Conservation (phyloP, 2,797 vertebrate genomes). For the Pseudochirops cupreus region DNA sequence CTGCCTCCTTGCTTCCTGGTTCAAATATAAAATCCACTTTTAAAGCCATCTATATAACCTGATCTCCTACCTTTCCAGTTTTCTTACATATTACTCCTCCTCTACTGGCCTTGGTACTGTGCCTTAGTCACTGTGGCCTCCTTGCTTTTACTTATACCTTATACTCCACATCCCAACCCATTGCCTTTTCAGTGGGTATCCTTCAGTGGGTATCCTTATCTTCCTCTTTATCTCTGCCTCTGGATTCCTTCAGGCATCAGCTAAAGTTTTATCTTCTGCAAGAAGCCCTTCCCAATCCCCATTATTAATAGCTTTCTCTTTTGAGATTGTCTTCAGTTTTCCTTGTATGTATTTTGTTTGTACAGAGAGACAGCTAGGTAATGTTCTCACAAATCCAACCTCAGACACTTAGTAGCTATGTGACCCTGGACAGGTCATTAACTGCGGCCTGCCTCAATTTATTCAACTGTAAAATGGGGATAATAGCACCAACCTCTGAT, state of each 20-base stretch:
- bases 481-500: neutral
- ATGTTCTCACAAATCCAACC: neutral
- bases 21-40: neutral
- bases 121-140: neutral
- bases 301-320: neutral
- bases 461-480: neutral
- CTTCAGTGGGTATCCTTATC: neutral
- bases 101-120: rapidly evolving
- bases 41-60: neutral
- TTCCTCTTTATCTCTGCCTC: neutral
- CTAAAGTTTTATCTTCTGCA: neutral
- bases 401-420: neutral
- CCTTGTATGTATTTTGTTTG: neutral
- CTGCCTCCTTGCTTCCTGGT: neutral
- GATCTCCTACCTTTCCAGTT: neutral
- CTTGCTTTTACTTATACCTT: neutral
- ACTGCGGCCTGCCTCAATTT: neutral
- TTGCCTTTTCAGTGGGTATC: neutral
- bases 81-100: neutral
- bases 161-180: neutral
- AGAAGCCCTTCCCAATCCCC: neutral
- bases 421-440: neutral
- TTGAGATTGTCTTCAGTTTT: neutral
- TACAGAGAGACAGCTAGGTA: neutral
- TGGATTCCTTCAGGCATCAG: neutral